Evolutionary conservation across 2,888 invertebrate genomes (phyloP), one percentile per base, ranked within the genome.

Genomic region (Zelleria hepariella): DNA sequence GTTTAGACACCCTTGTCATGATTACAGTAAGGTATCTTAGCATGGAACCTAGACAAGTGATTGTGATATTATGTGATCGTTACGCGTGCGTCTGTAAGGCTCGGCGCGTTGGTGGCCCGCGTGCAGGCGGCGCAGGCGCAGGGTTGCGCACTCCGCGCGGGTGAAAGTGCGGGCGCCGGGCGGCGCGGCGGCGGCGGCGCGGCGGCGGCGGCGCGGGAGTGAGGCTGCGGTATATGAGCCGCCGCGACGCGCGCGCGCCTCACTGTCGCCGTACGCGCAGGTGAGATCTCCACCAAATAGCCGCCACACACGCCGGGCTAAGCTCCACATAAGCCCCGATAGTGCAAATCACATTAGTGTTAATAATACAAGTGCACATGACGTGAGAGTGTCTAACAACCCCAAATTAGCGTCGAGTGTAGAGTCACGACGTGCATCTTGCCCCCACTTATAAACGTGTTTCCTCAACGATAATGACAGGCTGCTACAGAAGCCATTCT

Each of bases 201-300:
- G 51, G 49, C 23, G 54, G 24, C 54, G 60, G 64, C n/a, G 27
- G 55, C 20, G 27, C 23, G 48, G 18, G 47, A 60, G 64, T 8
- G 55, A 18, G 57, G 57, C 23, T 47, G 57, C 47, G 42, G 24
- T 57, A 57, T 48, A 23, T 48, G 6, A 23, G 47, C 21, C 64
- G 64, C 65, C 61, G 63, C 68, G 60, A 63, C 60, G 72, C 75
- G 75, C 87, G 84, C 87, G 87, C 85, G 84, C 74, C 69, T 64
- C 84, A 86, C 83, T 85, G 76, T 71, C 67, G 69, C 68, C 68
- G 78, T 66, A 67, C 68, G 72, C 66, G 68, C 84, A 82, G 86
- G 87, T 84, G 78, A 86, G 85, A 63, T 25, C n/a, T 47, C 7
- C n/a, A 57, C 48, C 47, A 18, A 5, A 21, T 32, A 5, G n/a